Conservation (phyloP, 2,888 invertebrate genomes). For the Agrochola lota region DNA sequence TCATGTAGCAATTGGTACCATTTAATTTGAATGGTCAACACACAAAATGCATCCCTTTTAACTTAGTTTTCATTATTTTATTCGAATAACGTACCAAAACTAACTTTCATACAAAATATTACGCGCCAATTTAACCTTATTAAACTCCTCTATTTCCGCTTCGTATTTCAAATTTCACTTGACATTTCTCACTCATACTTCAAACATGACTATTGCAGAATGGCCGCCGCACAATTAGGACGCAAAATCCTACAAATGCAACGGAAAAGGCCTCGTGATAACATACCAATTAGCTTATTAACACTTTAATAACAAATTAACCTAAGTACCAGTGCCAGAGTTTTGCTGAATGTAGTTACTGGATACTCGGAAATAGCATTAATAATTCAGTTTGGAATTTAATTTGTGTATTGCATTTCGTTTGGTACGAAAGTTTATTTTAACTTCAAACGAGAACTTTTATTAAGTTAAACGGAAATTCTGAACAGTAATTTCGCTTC, state of each 20-base stretch:
- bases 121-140: background rate
- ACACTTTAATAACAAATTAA: slow-evolving; percentile 48
- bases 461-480: slow-evolving; percentile 41
- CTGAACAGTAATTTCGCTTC: slow-evolving; percentile 25
- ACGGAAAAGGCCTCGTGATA: slow-evolving; percentile 14
- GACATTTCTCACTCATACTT: slow-evolving; percentile 17
- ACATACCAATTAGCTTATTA: slow-evolving; percentile 27
- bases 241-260: background rate
- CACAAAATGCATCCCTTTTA: background rate
- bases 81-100: background rate
- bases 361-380: slow-evolving; percentile 18
- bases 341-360: slow-evolving; percentile 34
- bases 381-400: slow-evolving; percentile 43
- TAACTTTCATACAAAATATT: background rate
- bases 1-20: background rate
- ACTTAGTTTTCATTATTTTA: background rate
- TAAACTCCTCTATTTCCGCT: background rate
- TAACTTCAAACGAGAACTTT: slow-evolving; percentile 44
- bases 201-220: slow-evolving; percentile 11
- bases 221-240: background rate
- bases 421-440: slow-evolving; percentile 32
- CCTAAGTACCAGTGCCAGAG: slow-evolving; percentile 20
- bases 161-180: slow-evolving; percentile 7
- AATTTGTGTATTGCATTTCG: slow-evolving; percentile 39
- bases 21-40: background rate